Conservation (phyloP, 2,888 invertebrate genomes). For the Sesia apiformis region DNA sequence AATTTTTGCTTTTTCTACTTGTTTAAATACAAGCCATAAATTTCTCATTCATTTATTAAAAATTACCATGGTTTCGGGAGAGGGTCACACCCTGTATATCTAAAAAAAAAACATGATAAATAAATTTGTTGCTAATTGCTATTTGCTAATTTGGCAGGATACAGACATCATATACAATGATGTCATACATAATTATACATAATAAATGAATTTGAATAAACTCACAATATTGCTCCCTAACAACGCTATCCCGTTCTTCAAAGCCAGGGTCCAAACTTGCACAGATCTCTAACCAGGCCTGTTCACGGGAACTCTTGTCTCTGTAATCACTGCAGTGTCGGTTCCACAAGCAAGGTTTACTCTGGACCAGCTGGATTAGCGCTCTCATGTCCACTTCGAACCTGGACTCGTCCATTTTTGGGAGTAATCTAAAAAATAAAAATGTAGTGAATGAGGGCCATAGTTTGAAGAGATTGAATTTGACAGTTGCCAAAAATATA, state of each 20-base stretch:
- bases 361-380: conserved; percentile 25
- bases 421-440: background rate
- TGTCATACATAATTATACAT: too few species aligned
- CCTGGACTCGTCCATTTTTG: background rate
- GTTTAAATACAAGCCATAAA: too few species aligned
- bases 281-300: conserved; percentile 26
- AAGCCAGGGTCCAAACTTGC: conserved; percentile 23
- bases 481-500: too few species aligned
- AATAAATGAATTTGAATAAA: background rate
- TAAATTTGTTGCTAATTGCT: too few species aligned
- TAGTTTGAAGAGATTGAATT: too few species aligned
- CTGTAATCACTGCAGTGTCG: conserved; percentile 15
- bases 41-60: too few species aligned
- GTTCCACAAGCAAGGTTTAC: conserved; percentile 23
- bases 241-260: conserved; percentile 15
- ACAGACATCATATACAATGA: too few species aligned
- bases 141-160: too few species aligned
- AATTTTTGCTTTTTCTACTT: too few species aligned
- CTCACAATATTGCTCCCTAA: conserved; percentile 24
- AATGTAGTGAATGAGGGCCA: background rate
- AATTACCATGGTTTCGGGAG: too few species aligned
- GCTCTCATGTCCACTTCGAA: background rate
- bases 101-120: too few species aligned
- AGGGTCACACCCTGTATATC: too few species aligned
- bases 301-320: conserved; percentile 8